phyloP scores from a whole-genome alignment of 1,140 invertebrate species.

The Panagrolaimus sp. region DNA sequence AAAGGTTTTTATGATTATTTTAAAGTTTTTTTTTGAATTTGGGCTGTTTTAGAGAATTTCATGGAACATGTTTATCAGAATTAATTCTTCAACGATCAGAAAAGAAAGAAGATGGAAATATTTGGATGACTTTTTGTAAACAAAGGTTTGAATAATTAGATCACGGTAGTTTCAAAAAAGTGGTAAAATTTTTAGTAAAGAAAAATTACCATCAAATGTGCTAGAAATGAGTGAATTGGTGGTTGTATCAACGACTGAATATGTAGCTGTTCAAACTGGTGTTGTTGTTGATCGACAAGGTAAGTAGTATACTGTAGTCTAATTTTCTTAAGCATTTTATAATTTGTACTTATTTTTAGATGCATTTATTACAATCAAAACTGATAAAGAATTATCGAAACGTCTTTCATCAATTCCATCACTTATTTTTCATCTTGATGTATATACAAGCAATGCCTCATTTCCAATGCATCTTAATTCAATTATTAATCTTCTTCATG shows the following conservation, averaged over 20 bases:
- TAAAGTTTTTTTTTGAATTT: no score
- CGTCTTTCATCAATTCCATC: neutral
- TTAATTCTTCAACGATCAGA: no score
- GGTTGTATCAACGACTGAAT: neutral
- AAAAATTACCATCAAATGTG: neutral
- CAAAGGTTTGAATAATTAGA: no score
- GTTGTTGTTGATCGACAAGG: neutral
- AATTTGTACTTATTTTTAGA: neutral
- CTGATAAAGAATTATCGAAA: neutral
- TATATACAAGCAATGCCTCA: neutral
- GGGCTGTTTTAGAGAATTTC: no score
- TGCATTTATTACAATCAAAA: neutral
- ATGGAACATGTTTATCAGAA: no score
- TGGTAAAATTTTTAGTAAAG: no score
- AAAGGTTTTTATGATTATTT: no score
- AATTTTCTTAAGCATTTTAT: no score
- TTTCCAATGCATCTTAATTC: conserved; percentile 13
- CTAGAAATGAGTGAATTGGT: neutral
- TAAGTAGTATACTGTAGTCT: no score
- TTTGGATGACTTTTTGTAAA: no score
- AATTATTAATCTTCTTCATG: neutral
- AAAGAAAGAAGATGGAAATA: no score
- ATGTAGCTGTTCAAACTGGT: neutral
- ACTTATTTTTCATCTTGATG: neutral
- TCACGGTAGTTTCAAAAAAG: no score